A percentile compares a stretch with the other conserved stretches of the same genome.
Evolutionary conservation across 2,888 invertebrate species (phyloP).

Genomic region (Aleiodes alternator): DNA sequence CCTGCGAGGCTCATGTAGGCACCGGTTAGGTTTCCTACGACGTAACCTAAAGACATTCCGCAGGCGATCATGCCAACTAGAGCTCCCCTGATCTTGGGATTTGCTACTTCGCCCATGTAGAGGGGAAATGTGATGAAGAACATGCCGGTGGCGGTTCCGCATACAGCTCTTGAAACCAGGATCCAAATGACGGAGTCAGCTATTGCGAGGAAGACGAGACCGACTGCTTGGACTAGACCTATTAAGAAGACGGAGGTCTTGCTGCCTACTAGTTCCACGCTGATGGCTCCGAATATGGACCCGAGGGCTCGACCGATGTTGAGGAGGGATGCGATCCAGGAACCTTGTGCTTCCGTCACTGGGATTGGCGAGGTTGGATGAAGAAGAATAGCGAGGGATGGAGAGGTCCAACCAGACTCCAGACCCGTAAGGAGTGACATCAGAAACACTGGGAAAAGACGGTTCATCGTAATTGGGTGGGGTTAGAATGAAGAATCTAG

Average conservation of each 20-base stretch:
- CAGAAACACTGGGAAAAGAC: slow-evolving; percentile 18
- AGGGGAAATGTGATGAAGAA: slow-evolving; percentile 63
- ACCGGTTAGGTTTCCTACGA: slow-evolving; percentile 67
- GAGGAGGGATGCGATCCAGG: slow-evolving; percentile 53
- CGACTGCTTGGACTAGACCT: slow-evolving; percentile 49
- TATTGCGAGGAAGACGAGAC: slow-evolving; percentile 46
- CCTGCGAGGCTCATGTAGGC: slow-evolving; percentile 61
- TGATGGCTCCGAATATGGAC: slow-evolving; percentile 49
- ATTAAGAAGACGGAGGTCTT: slow-evolving; percentile 48
- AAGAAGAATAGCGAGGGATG: slow-evolving; percentile 62
- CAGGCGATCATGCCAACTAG: slow-evolving; percentile 62
- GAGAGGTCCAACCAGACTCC: slow-evolving; percentile 64
- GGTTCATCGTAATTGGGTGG: background rate
- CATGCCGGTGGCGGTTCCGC: slow-evolving; percentile 61
- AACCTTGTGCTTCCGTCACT: slow-evolving; percentile 52
- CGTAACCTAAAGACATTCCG: slow-evolving; percentile 64
- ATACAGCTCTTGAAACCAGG: slow-evolving; percentile 53
- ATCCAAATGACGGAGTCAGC: slow-evolving; percentile 50
- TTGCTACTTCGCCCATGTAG: slow-evolving; percentile 65
- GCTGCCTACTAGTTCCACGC: slow-evolving; percentile 48
- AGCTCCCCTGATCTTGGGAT: slow-evolving; percentile 62
- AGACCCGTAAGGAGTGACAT: slow-evolving; percentile 16
- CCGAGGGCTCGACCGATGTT: slow-evolving; percentile 53
- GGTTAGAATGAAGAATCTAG: too few species aligned
- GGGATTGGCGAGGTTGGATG: slow-evolving; percentile 47